Percentiles rank a stretch among this genome's conserved stretches.
Conservation (phyloP, 2,113 vertebrate genomes). For the Vidua chalybeata region DNA sequence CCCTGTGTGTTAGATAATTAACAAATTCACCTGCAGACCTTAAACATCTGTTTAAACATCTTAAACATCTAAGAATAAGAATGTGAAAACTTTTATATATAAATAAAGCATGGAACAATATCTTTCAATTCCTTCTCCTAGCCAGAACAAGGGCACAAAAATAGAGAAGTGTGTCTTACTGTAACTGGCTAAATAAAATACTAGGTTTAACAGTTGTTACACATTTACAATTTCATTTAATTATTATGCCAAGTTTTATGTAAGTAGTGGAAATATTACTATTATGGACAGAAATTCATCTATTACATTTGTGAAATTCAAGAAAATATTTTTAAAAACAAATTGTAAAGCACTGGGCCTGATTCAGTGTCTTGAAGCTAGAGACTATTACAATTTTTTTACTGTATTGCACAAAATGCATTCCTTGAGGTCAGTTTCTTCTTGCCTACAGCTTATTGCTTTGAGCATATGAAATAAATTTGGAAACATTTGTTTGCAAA, state of each 20-base stretch:
- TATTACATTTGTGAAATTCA: not conserved
- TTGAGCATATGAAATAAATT: not conserved
- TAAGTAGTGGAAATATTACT: not conserved
- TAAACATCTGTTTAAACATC: not conserved
- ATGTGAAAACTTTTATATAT: conserved; percentile 7
- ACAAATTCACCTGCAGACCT: not conserved
- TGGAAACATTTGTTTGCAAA: not conserved
- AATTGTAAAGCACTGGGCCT: not conserved
- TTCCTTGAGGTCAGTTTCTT: not conserved
- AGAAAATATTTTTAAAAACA: not conserved
- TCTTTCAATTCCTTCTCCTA: conserved; percentile 52
- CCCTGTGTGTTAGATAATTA: not conserved
- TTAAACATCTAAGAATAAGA: not conserved
- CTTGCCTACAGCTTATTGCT: not conserved
- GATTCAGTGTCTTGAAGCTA: not conserved
- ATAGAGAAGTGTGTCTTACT: not conserved
- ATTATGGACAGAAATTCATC: not conserved
- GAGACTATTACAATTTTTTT: not conserved
- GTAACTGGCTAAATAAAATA: not conserved
- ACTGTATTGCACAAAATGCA: not conserved
- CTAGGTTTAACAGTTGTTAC: not conserved
- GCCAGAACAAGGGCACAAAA: not conserved
- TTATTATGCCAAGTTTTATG: not conserved
- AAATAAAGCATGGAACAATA: conserved; percentile 16
- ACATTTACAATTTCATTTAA: not conserved